Conservation (phyloP, 1,140 invertebrate genomes). For the Chironomus tepperi region DNA sequence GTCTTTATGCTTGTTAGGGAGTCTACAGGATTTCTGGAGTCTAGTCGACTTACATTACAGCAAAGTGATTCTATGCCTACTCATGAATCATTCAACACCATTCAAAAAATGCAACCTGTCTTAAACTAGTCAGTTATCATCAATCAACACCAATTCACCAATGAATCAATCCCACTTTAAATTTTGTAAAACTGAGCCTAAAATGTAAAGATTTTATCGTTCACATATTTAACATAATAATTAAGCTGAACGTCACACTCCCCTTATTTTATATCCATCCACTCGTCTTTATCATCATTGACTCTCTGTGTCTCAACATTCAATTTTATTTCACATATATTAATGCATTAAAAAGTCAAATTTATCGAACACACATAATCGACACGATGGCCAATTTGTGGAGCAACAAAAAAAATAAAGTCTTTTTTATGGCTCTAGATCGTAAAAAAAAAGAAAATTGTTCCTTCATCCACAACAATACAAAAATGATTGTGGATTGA, state of each 20-base stretch:
- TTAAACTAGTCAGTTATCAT: neutral
- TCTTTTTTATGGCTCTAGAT: neutral
- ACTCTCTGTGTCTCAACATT: too few species aligned
- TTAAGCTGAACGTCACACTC: neutral
- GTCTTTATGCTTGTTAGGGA: too few species aligned
- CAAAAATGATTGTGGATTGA: neutral
- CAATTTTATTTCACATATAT: neutral
- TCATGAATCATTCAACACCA: neutral
- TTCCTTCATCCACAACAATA: too few species aligned
- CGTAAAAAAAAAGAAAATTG: too few species aligned
- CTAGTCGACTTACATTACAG: too few species aligned
- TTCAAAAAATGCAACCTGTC: neutral
- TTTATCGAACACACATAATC: neutral
- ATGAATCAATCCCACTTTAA: neutral
- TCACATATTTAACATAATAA: neutral
- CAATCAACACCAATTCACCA: neutral
- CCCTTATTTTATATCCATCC: neutral
- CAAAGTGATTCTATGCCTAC: too few species aligned
- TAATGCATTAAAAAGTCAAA: neutral
- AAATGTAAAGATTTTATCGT: neutral
- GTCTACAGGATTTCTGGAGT: too few species aligned
- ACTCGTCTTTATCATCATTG: too few species aligned
- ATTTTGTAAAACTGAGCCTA: neutral
- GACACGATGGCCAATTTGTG: slow-evolving; percentile 5
- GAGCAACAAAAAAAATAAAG: too few species aligned